Evolutionary conservation across 2,797 vertebrate genomes (phyloP), one percentile per base, ranked within the genome.

Genomic region (Urophycis tenuis): DNA sequence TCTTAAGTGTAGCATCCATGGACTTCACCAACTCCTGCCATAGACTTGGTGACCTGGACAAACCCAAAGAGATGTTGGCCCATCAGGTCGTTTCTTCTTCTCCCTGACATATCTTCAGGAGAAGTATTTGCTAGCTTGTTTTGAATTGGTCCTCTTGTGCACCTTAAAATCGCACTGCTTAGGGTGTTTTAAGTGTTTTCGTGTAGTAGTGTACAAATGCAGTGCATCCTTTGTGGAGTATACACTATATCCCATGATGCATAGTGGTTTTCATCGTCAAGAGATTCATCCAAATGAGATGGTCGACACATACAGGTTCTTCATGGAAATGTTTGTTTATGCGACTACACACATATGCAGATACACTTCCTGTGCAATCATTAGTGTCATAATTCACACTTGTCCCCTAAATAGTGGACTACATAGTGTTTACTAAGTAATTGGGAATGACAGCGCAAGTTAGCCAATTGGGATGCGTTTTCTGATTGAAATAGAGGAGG

Each of bases 21-120:
- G 95, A 96, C 84, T 96, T 98, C 10, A 99, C 95, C 71, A n/a
- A 97, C 96, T 15, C 94, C 95, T 31, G 95, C 95, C 96, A 98
- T 96, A 0, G 96, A 98, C 87, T 96, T 97, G 0, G 95, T 95
- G 32, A 97, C 95, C 96, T 97, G 87, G 1, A 73, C 36, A 71
- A 80, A 72, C 78, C 72, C 25, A 72, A 32, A 84, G 25, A 36
- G n/a, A 64, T 31, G 5, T 72, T 25, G 19, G 60, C 60, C 9
- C 25, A 25, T 45, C 41, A 45, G 41, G 41, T 60, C 4, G n/a
- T 60, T 2, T n/a, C n/a, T n/a, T n/a, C n/a, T n/a, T n/a, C n/a
- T n/a, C n/a, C n/a, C n/a, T n/a, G n/a, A n/a, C n/a, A n/a, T n/a
- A n/a, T n/a, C n/a, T n/a, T n/a, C n/a, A n/a, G n/a, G n/a, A n/a